A percentile compares a stretch with the other conserved stretches of the same genome.
Evolutionary conservation across 2,797 vertebrate genomes (phyloP).

Genomic region (Odontamblyopus rebecca): DNA sequence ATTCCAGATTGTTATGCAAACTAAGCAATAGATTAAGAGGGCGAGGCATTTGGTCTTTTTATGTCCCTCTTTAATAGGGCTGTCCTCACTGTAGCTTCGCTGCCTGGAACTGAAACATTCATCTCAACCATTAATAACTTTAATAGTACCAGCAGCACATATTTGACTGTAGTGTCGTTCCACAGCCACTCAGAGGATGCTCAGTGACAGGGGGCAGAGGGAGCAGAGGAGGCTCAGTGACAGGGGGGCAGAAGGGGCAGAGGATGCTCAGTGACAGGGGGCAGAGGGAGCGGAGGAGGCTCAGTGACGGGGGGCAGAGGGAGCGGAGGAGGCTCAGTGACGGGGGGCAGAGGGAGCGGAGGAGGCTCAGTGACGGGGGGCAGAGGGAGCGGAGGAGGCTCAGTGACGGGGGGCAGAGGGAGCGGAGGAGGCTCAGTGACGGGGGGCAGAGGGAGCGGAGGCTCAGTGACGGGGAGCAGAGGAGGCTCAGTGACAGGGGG

Average conservation of each 20-base stretch:
- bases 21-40: not conserved
- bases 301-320: conserved; percentile 9
- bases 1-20: conserved; percentile 7
- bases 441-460: not conserved
- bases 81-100: not conserved
- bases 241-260: conserved; percentile 21
- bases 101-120: too few species aligned
- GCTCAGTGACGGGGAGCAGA: too few species aligned
- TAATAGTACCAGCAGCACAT: too few species aligned
- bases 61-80: not conserved
- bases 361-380: not conserved
- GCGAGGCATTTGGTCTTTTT: not conserved
- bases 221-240: conserved; percentile 50
- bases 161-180: too few species aligned
- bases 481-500: too few species aligned
- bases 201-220: conserved; percentile 1
- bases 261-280: conserved; percentile 1
- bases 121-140: too few species aligned
- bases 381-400: conserved; percentile 29
- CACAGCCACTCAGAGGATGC: too few species aligned
- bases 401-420: conserved; percentile 49
- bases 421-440: conserved; percentile 49
- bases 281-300: conserved; percentile 27
- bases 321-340: conserved; percentile 46
- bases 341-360: conserved; percentile 37